phyloP scores from a whole-genome alignment of 1,140 invertebrate species.

The Scaptomyza hsui region DNA sequence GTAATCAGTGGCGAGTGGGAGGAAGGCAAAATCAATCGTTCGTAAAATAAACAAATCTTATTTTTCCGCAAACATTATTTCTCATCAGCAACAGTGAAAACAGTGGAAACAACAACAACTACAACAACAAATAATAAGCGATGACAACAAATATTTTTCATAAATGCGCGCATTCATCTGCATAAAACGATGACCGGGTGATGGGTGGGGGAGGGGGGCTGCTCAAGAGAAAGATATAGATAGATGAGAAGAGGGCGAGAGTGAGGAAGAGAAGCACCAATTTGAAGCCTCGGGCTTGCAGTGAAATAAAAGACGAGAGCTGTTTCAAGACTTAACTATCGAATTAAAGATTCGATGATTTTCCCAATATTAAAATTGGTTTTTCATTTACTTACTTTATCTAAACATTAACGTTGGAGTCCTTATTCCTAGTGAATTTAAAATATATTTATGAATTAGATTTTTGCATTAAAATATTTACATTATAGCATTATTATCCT shows the following conservation, averaged over 20 bases:
- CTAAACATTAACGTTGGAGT: no score
- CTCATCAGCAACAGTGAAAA: constrained; percentile 58
- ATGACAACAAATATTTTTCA: constrained; percentile 80
- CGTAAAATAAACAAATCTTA: constrained; percentile 83
- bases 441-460: no score
- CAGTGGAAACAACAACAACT: constrained; percentile 48
- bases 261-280: background rate
- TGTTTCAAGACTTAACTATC: background rate
- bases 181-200: constrained; percentile 59
- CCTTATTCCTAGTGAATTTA: no score
- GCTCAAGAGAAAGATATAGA: background rate
- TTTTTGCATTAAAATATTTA: no score
- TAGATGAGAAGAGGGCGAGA: background rate
- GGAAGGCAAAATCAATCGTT: constrained; percentile 71
- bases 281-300: constrained; percentile 29
- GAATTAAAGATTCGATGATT: background rate
- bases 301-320: constrained; percentile 30
- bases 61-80: constrained; percentile 83
- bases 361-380: no score
- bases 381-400: no score
- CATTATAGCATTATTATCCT: no score
- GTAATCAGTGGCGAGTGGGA: constrained; percentile 2
- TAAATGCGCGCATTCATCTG: constrained; percentile 81
- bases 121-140: constrained; percentile 53
- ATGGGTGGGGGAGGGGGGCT: background rate